phyloP scores from a whole-genome alignment of 2,888 invertebrate species.

The Meteorus colon region DNA sequence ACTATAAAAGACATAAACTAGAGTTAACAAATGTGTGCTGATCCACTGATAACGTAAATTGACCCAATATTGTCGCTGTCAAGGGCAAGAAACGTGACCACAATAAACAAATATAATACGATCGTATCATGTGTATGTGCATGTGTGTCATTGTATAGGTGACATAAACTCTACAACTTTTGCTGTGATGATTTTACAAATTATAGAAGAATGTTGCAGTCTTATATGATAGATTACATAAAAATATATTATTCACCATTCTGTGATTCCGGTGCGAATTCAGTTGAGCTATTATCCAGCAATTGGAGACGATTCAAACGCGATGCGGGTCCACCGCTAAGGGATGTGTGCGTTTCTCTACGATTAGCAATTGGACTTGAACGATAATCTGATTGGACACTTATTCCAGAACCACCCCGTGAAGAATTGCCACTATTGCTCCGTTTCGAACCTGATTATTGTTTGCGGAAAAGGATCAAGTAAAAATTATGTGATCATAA shows the following conservation, averaged over 20 bases:
- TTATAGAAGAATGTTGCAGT: too few species aligned
- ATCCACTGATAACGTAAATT: conserved; percentile 51
- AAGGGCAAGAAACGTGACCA: conserved; percentile 30
- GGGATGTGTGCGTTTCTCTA: conserved; percentile 58
- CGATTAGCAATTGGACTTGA: conserved; percentile 63
- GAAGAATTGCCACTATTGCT: conserved; percentile 77
- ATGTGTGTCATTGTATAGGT: too few species aligned
- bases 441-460: conserved; percentile 73
- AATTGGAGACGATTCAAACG: conserved; percentile 54
- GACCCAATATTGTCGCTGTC: conserved; percentile 48
- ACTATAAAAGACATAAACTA: conserved; percentile 33
- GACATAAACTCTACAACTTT: too few species aligned
- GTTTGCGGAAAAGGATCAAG: neutral
- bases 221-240: neutral
- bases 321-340: conserved; percentile 52
- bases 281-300: conserved; percentile 57
- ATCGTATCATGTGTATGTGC: neutral
- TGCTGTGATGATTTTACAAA: too few species aligned
- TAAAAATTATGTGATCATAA: neutral
- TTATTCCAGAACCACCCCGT: conserved; percentile 76
- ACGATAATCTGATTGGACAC: conserved; percentile 73
- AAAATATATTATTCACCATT: conserved; percentile 47
- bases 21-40: conserved; percentile 46
- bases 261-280: conserved; percentile 56
- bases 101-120: conserved; percentile 14